phyloP scores from a whole-genome alignment of 2,797 vertebrate species.

The Neosalanx taihuensis region DNA sequence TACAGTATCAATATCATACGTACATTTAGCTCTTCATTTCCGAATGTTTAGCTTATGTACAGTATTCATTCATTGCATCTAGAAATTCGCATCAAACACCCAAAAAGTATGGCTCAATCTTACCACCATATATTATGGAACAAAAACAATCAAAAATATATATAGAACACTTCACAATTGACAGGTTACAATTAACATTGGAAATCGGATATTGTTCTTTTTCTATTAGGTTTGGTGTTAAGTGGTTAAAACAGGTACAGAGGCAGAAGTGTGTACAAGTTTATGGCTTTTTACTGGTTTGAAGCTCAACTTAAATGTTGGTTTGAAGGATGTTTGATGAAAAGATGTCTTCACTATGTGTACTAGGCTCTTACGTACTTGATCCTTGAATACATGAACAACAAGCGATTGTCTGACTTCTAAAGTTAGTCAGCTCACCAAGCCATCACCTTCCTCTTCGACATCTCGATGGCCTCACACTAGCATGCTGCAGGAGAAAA shows the following conservation, averaged over 20 bases:
- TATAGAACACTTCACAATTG: slow-evolving; percentile 11
- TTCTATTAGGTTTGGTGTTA: slow-evolving; percentile 17
- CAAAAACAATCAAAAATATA: slow-evolving; percentile 19
- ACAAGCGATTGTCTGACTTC: slow-evolving; percentile 41
- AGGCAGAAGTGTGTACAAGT: slow-evolving; percentile 14
- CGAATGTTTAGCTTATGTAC: slow-evolving; percentile 12
- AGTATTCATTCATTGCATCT: slow-evolving; percentile 36
- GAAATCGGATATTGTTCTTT: slow-evolving; percentile 24
- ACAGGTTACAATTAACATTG: slow-evolving; percentile 10
- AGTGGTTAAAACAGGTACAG: slow-evolving; percentile 3
- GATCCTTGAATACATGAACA: slow-evolving; percentile 15
- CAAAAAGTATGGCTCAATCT: slow-evolving; percentile 44
- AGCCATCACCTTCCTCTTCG: not conserved
- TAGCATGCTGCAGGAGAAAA: slow-evolving; percentile 1
- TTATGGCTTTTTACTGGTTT: slow-evolving; percentile 24
- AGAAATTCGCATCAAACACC: slow-evolving; percentile 21
- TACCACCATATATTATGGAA: slow-evolving; percentile 44
- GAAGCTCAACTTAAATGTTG: not conserved
- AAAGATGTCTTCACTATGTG: not conserved
- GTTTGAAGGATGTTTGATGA: not conserved
- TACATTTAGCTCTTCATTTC: slow-evolving; percentile 33
- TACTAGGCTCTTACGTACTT: not conserved
- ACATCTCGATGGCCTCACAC: not conserved
- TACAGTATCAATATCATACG: slow-evolving; percentile 39
- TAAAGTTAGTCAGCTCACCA: slow-evolving; percentile 14